These are phyloP conservation scores for Tringa solitaria DNA, from an alignment of 2,113 vertebrate genomes.

Conservation along the genomic window DNA sequence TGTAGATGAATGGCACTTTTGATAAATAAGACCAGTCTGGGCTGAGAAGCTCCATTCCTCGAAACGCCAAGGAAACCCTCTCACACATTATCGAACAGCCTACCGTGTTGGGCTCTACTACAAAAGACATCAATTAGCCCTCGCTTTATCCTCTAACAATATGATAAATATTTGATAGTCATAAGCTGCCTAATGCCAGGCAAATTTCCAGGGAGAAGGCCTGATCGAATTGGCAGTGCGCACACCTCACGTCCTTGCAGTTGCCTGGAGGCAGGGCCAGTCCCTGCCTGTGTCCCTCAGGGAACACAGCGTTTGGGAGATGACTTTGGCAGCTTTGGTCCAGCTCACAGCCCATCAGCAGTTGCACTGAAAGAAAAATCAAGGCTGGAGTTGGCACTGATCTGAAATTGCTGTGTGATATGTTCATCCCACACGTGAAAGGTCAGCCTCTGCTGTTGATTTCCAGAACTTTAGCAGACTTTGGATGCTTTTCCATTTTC, in stretches of 20 bases:
- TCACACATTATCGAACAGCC: background rate
- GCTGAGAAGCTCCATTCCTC: background rate
- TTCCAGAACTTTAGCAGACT: background rate
- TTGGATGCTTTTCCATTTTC: background rate
- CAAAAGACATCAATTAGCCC: background rate
- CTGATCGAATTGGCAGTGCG: rapidly evolving
- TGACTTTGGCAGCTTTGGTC: background rate
- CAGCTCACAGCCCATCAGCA: background rate
- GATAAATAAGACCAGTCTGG: background rate
- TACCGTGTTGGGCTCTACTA: background rate
- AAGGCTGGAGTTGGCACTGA: rapidly evolving
- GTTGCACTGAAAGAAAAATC: background rate
- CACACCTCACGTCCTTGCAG: background rate
- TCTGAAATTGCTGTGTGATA: background rate
- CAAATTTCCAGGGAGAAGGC: background rate
- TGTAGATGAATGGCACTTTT: background rate
- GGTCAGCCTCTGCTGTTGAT: background rate
- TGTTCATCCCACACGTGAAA: background rate
- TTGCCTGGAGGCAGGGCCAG: background rate
- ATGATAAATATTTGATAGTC: slow-evolving; percentile 7
- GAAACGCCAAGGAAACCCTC: background rate
- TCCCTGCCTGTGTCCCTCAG: background rate
- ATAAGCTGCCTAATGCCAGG: background rate
- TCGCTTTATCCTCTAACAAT: background rate
- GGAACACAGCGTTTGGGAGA: background rate